These are phyloP conservation scores for Globodera rostochiensis DNA, from an alignment of 1,140 invertebrate species.

Conservation along the genomic window DNA sequence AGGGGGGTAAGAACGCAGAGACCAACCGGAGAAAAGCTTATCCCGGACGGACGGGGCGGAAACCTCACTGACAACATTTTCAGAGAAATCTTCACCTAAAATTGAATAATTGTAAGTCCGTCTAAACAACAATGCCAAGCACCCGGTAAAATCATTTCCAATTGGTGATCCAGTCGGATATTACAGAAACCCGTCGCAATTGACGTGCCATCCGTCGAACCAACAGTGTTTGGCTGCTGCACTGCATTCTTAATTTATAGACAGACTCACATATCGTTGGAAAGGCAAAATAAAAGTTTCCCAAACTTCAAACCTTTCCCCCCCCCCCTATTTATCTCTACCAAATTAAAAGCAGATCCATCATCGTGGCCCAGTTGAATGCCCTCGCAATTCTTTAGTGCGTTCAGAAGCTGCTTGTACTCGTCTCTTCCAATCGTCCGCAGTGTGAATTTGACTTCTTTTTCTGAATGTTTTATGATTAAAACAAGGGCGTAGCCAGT, in stretches of 20 bases:
- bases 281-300: too few species aligned
- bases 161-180: slow-evolving; percentile 50
- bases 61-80: neutral
- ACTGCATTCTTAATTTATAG: neutral
- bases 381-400: slow-evolving; percentile 16
- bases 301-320: too few species aligned
- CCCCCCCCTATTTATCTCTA: too few species aligned
- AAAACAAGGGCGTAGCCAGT: too few species aligned
- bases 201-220: neutral
- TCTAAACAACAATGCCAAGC: slow-evolving; percentile 17
- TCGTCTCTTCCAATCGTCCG: slow-evolving; percentile 32
- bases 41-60: neutral
- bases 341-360: neutral
- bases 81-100: neutral
- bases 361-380: neutral
- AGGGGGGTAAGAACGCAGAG: slow-evolving; percentile 42
- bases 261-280: neutral
- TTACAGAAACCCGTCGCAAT: neutral
- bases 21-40: slow-evolving; percentile 49
- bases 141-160: slow-evolving; percentile 63
- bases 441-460: neutral
- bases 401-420: slow-evolving; percentile 34
- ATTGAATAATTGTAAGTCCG: too few species aligned
- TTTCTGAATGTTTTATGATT: neutral
- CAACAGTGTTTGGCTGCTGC: neutral